phyloP scores from a whole-genome alignment of 2,888 invertebrate species.

The Ischnus inquisitorius region DNA sequence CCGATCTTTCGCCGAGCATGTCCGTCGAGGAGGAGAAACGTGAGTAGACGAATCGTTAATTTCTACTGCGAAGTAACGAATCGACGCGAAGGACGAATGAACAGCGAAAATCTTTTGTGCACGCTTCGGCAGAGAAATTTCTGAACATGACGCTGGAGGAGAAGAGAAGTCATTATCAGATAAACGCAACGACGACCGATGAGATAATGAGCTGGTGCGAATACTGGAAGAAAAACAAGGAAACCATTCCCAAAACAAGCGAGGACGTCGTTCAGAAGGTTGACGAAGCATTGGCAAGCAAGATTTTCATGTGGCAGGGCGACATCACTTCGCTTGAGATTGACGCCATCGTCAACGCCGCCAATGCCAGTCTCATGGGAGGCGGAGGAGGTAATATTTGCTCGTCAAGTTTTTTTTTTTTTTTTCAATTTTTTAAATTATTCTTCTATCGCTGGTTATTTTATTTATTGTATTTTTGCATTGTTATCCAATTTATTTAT shows the following conservation, averaged over 20 bases:
- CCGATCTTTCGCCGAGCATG: conserved; percentile 66
- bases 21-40: conserved; percentile 78
- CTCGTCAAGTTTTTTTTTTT: neutral
- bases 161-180: conserved; percentile 86
- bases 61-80: neutral
- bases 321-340: conserved; percentile 95
- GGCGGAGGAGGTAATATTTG: conserved; percentile 90
- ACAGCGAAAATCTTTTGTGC: neutral
- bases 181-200: conserved; percentile 84
- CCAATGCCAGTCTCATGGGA: conserved; percentile 91
- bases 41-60: conserved; percentile 66
- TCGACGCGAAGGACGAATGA: neutral
- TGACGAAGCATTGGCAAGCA: conserved; percentile 85
- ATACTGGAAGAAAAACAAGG: conserved; percentile 84
- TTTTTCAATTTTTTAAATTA: too few species aligned
- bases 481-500: too few species aligned
- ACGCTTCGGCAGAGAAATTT: conserved; percentile 83
- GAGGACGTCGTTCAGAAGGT: conserved; percentile 73
- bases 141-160: conserved; percentile 86
- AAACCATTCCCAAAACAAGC: conserved; percentile 80
- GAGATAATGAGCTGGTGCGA: conserved; percentile 87
- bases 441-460: too few species aligned
- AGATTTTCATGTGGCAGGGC: conserved; percentile 90
- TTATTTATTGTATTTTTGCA: too few species aligned
- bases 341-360: conserved; percentile 96